A percentile compares a stretch with the other conserved stretches of the same genome.
These are phyloP conservation scores for Hydractinia echinata DNA, from an alignment of 30 jellyfish, hydroid and myxozoan genomes.

Conservation along the genomic window DNA sequence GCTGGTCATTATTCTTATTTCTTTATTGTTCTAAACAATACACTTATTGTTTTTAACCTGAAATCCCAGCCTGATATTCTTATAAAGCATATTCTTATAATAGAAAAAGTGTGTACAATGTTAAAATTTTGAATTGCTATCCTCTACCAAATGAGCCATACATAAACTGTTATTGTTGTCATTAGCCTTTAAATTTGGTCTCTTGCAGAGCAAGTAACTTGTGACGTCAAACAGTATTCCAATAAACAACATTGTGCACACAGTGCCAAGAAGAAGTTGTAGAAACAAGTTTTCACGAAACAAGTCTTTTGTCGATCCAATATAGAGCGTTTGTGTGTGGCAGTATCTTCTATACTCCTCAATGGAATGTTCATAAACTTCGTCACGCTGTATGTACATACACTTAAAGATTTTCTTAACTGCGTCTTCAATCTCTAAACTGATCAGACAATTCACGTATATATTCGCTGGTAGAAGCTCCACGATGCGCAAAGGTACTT, in stretches of 20 bases:
- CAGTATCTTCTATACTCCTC: conserved; percentile 14
- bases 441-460: not conserved
- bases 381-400: not conserved
- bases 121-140: too few species aligned
- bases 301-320: conserved; percentile 14
- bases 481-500: conserved; percentile 17
- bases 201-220: not conserved
- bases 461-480: conserved; percentile 4
- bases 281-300: not conserved
- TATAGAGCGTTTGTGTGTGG: conserved; percentile 24
- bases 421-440: not conserved
- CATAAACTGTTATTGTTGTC: too few species aligned
- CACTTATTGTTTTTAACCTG: too few species aligned
- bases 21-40: too few species aligned
- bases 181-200: too few species aligned
- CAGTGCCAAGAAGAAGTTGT: not conserved
- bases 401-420: conserved; percentile 11
- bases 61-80: too few species aligned
- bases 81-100: too few species aligned
- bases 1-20: too few species aligned
- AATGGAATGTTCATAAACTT: conserved; percentile 7
- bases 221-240: not conserved
- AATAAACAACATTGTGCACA: not conserved
- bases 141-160: too few species aligned
- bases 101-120: too few species aligned